These are phyloP conservation scores for Pseudeuparius sepicola DNA, from an alignment of 2,888 invertebrate genomes.

Conservation along the genomic window DNA sequence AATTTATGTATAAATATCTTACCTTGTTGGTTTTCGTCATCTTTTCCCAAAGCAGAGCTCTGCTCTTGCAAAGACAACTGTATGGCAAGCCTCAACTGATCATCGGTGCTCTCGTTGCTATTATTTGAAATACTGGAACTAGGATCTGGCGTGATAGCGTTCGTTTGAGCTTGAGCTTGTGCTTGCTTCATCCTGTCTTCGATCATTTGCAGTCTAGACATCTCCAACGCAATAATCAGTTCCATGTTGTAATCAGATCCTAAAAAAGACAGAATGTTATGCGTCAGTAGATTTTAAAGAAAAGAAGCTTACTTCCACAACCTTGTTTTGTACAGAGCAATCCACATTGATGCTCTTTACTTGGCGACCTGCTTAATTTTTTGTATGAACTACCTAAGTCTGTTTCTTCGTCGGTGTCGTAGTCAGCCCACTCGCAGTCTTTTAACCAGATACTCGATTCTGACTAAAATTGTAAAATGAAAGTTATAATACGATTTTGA, in stretches of 20 bases:
- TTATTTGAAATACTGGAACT: constrained; percentile 37
- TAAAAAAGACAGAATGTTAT: constrained; percentile 15
- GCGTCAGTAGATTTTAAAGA: not conserved
- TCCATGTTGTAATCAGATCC: constrained; percentile 50
- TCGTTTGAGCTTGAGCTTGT: constrained; percentile 28
- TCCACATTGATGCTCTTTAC: constrained; percentile 46
- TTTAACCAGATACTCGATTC: constrained; percentile 42
- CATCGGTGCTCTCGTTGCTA: constrained; percentile 37
- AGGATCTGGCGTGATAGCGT: constrained; percentile 31
- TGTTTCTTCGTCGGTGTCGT: constrained; percentile 42
- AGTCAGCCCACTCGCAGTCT: constrained; percentile 53
- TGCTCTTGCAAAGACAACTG: constrained; percentile 44
- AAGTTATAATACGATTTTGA: not conserved
- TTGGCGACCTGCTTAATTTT: constrained; percentile 28
- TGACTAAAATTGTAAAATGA: too few species aligned
- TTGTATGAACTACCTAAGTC: constrained; percentile 28
- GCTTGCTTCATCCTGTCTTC: constrained; percentile 47
- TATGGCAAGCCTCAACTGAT: constrained; percentile 44
- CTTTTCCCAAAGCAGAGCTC: constrained; percentile 27
- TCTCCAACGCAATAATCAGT: constrained; percentile 53
- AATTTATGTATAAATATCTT: not conserved
- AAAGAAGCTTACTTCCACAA: constrained; percentile 32
- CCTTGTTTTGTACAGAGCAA: constrained; percentile 38
- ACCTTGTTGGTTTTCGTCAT: constrained; percentile 5
- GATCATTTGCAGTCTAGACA: constrained; percentile 57